These are phyloP conservation scores for Fukomys damarensis DNA, from an alignment of 2,113 vertebrate species.

Conservation along the genomic window DNA sequence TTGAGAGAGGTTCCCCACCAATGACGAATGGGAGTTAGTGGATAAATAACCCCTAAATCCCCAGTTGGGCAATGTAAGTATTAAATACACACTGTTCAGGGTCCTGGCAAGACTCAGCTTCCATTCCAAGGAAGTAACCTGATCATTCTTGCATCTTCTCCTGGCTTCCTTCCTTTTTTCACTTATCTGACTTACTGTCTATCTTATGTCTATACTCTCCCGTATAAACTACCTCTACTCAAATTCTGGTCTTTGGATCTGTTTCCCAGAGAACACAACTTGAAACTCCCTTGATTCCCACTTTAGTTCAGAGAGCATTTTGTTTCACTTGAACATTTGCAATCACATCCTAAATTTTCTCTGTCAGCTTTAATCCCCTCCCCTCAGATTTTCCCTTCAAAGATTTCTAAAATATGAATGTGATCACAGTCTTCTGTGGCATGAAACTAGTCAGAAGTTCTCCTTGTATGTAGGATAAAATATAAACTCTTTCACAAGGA, in stretches of 20 bases:
- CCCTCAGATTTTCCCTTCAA: slow-evolving; percentile 12
- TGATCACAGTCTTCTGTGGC: neutral
- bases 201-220: neutral
- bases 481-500: neutral
- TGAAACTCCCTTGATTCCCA: neutral
- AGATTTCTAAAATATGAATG: slow-evolving; percentile 10
- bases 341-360: neutral
- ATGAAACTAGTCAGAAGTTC: neutral
- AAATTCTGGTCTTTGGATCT: neutral
- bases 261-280: neutral
- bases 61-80: neutral
- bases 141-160: neutral
- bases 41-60: neutral
- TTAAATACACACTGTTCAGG: neutral
- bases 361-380: neutral
- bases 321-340: neutral
- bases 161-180: neutral
- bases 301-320: neutral
- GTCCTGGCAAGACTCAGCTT: neutral
- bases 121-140: neutral
- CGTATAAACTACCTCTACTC: neutral
- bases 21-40: neutral
- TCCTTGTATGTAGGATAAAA: neutral
- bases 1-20: neutral
- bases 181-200: neutral